Base-by-base conservation (phyloP, 2,888 invertebrate species). In the Quadroppia sp. region DNA sequence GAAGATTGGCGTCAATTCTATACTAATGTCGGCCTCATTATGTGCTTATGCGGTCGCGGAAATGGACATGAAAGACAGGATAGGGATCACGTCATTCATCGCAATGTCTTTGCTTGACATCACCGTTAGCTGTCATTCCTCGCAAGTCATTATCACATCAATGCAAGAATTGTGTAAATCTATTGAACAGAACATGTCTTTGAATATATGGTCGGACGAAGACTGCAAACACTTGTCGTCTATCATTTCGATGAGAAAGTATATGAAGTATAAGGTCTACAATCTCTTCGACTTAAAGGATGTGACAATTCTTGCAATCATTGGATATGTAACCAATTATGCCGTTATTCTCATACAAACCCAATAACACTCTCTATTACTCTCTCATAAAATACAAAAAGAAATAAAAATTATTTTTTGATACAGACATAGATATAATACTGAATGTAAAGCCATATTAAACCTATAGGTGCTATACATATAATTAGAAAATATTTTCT, bases 291-390 rank as follows among this genome's bases (percentile, higher is more conserved):
- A 56, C 15, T 28, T 56, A 13, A 25, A 56, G 28, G 23, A 28
- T 11, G 20, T 56, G 9, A 56, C 23, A 7, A 56, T 56, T 28
- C 23, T 56, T 1, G 23, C 25, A 28, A 28, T 56, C 28, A 56
- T 56, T 6, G 23, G 23, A 2, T 56, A 56, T 56, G 13, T 56
- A 17, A 20, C 25, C 3, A 56, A 56, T 15, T 56, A 56, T 28
- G 56, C 56, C 15, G 56, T 56, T 28, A 56, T 56, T 28, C 23
- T 56, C 15, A 56, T 56, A 20, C 56, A 56, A 28, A 56, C 56
- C 2, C 56, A 56, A 56, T 56, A 56, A 48, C 6, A 20, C 6
- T 48, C 20, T n/a, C 20, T 2, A 48, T n/a, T n/a, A 20, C 2
- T 20, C 13, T 48, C 15, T 7, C 15, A 17, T n/a, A 45, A 45